phyloP scores from a whole-genome alignment of 92 coral and sea anemone species.

The Parazoanthus atlanticus region DNA sequence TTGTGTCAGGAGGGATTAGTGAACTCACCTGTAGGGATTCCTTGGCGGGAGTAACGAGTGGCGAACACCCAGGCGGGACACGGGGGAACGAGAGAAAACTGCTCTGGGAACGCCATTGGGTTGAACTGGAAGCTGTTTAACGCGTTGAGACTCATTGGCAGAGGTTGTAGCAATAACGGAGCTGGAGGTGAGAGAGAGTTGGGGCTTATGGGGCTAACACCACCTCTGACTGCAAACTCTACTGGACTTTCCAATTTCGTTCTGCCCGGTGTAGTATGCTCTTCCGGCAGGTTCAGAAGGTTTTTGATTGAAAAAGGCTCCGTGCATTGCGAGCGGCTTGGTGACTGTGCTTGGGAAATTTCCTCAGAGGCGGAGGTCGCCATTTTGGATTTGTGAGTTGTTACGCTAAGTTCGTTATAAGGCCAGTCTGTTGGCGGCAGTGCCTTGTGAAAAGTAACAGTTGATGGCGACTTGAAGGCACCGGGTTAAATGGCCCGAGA shows the following conservation, averaged over 20 bases:
- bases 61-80: slow-evolving; percentile 51
- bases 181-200: slow-evolving; percentile 20
- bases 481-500: slow-evolving; percentile 46
- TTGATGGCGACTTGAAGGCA: slow-evolving; percentile 45
- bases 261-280: slow-evolving; percentile 30
- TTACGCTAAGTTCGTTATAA: background rate
- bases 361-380: slow-evolving; percentile 8
- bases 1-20: slow-evolving; percentile 30
- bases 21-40: slow-evolving; percentile 52
- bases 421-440: slow-evolving; percentile 45
- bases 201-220: background rate
- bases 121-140: slow-evolving; percentile 26
- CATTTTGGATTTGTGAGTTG: slow-evolving; percentile 26
- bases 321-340: slow-evolving; percentile 28
- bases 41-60: slow-evolving; percentile 45
- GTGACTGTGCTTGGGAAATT: background rate
- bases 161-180: slow-evolving; percentile 23
- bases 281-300: slow-evolving; percentile 51
- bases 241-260: slow-evolving; percentile 24
- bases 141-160: slow-evolving; percentile 33
- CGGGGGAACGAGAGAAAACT: slow-evolving; percentile 31
- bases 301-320: slow-evolving; percentile 58
- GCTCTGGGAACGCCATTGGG: slow-evolving; percentile 36
- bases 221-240: background rate
- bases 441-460: slow-evolving; percentile 46